Conservation (phyloP, 2,888 invertebrate genomes). For the Limnephilus auricula region DNA sequence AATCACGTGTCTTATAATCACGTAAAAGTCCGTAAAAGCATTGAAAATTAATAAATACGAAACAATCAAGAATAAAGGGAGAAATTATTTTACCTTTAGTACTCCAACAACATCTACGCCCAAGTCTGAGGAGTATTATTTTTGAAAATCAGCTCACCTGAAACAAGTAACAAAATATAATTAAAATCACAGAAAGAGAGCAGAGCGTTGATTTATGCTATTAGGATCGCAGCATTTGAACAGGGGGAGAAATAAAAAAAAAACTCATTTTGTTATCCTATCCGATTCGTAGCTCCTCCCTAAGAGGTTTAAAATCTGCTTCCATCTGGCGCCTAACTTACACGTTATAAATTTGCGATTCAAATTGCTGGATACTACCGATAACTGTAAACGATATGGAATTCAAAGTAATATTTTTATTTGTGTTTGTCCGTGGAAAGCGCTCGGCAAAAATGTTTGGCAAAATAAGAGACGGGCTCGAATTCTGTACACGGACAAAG, state of each 20-base stretch:
- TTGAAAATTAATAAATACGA: background rate
- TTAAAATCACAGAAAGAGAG: background rate
- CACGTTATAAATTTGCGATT: slow-evolving; percentile 65
- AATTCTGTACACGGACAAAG: slow-evolving; percentile 55
- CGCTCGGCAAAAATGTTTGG: slow-evolving; percentile 38
- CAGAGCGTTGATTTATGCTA: background rate
- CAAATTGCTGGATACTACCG: slow-evolving; percentile 57
- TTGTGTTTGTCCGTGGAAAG: slow-evolving; percentile 35
- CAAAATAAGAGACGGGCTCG: slow-evolving; percentile 31
- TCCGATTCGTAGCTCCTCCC: slow-evolving; percentile 42
- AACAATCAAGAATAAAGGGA: background rate
- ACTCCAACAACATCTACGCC: background rate
- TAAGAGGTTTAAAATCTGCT: slow-evolving; percentile 42
- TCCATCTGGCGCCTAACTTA: slow-evolving; percentile 58
- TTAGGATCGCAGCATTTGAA: background rate
- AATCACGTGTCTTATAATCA: too few relatives aligned
- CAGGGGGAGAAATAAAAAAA: background rate
- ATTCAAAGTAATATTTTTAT: slow-evolving; percentile 55
- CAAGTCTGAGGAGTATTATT: background rate
- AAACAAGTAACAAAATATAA: slow-evolving; percentile 30
- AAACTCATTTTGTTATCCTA: slow-evolving; percentile 17
- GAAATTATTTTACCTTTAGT: background rate
- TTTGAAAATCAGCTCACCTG: slow-evolving; percentile 40
- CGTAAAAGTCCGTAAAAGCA: too few relatives aligned
- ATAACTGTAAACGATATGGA: slow-evolving; percentile 59